Evolutionary conservation across 37 sponge, comb jelly and placozoan species (phyloP).

Genomic region (Beroe forskalii): DNA sequence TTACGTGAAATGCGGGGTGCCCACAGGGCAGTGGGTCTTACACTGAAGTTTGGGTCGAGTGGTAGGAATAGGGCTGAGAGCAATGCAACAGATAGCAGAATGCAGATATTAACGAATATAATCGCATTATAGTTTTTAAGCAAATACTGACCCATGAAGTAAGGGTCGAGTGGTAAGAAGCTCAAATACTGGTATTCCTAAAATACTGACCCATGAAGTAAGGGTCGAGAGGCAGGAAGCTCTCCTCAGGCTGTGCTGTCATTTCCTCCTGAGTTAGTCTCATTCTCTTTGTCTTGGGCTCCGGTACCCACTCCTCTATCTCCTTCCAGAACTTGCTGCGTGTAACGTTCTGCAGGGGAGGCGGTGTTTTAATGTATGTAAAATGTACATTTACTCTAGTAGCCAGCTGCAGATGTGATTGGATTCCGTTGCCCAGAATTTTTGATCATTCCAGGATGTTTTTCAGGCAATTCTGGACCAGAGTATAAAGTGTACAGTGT

Average conservation of each 20-base stretch:
- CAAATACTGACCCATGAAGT: conserved; percentile 39
- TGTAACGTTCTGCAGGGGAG: conserved; percentile 25
- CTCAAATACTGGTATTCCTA: neutral
- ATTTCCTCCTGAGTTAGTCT: conserved; percentile 64
- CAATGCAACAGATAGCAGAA: no score
- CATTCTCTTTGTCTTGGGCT: conserved; percentile 63
- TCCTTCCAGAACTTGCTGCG: conserved; percentile 65
- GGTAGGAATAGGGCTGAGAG: neutral
- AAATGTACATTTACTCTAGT: no score
- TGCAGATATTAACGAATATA: no score
- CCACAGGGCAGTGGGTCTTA: no score
- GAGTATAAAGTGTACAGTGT: no score
- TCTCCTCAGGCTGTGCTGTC: conserved; percentile 64
- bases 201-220: conserved; percentile 50
- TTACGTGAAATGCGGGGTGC: no score
- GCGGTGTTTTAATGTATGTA: no score
- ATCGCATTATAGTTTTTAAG: neutral
- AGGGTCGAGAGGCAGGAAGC: conserved; percentile 49
- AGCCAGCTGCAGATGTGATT: no score
- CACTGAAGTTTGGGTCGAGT: neutral
- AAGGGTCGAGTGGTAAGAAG: conserved; percentile 45
- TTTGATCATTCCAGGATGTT: no score
- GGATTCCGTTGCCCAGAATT: no score
- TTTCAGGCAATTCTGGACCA: no score
- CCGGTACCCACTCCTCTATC: conserved; percentile 60